Percentiles rank a stretch among this genome's conserved stretches.
These are phyloP conservation scores for Tiliqua scincoides DNA, from an alignment of 2,113 vertebrate genomes.

Conservation along the genomic window DNA sequence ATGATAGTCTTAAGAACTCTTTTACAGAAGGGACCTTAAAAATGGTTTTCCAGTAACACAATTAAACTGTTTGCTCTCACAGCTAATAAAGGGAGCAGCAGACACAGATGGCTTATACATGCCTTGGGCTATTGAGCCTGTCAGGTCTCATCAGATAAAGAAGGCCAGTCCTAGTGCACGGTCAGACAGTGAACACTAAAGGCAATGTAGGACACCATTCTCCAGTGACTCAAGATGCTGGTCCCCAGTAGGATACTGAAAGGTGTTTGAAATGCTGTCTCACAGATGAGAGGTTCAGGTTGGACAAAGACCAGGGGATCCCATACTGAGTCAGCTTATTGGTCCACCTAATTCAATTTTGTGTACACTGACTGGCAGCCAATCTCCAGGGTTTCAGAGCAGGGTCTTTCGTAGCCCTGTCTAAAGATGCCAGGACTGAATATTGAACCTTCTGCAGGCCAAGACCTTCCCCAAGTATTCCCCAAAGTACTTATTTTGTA, in stretches of 20 bases:
- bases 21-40: constrained; percentile 32
- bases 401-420: too few relatives aligned
- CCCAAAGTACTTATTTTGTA: neutral
- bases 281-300: neutral
- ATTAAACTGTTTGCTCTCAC: constrained; percentile 22
- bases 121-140: neutral
- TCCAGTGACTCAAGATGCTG: neutral
- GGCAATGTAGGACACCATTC: rapidly evolving
- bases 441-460: too few relatives aligned
- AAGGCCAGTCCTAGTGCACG: rapidly evolving
- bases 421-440: too few relatives aligned
- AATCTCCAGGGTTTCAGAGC: too few relatives aligned
- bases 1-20: constrained; percentile 27
- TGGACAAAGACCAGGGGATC: neutral
- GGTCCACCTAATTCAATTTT: too few relatives aligned
- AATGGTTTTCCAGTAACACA: neutral
- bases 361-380: too few relatives aligned
- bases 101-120: neutral
- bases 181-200: rapidly evolving
- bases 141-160: constrained; percentile 9
- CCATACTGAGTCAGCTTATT: too few relatives aligned
- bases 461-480: too few relatives aligned
- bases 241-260: neutral
- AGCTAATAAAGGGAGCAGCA: constrained; percentile 42
- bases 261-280: neutral